phyloP scores from a whole-genome alignment of 2,797 vertebrate species.

The Sebastes steindachneri region DNA sequence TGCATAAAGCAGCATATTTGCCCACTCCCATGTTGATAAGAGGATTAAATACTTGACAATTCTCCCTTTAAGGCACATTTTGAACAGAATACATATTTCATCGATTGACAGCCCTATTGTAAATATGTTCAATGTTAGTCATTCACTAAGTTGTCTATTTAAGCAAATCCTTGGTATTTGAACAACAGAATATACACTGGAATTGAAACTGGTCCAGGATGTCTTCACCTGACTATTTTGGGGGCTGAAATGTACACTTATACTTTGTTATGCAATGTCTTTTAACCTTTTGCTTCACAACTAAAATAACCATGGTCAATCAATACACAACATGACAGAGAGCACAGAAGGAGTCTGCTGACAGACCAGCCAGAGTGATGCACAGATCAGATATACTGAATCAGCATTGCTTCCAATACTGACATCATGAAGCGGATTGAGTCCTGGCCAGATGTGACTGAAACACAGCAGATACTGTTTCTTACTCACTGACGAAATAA shows the following conservation, averaged over 20 bases:
- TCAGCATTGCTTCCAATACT: not conserved
- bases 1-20: not conserved
- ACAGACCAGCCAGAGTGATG: constrained; percentile 11
- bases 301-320: constrained; percentile 33
- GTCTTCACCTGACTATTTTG: constrained; percentile 41
- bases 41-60: not conserved
- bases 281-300: constrained; percentile 33
- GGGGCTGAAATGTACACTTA: constrained; percentile 18
- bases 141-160: not conserved
- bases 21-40: not conserved
- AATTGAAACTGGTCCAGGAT: not conserved
- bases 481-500: not conserved
- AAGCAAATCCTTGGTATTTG: not conserved
- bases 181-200: not conserved
- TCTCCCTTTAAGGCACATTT: not conserved
- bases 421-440: not conserved
- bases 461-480: not conserved
- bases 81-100: not conserved
- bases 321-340: constrained; percentile 2
- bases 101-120: not conserved
- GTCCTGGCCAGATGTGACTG: not conserved
- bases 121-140: not conserved
- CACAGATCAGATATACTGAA: constrained; percentile 8
- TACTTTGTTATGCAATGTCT: constrained; percentile 45
- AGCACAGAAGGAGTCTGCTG: constrained; percentile 17